These are phyloP conservation scores for Drosophila phalerata DNA, from an alignment of 2,888 invertebrate species.

Conservation along the genomic window DNA sequence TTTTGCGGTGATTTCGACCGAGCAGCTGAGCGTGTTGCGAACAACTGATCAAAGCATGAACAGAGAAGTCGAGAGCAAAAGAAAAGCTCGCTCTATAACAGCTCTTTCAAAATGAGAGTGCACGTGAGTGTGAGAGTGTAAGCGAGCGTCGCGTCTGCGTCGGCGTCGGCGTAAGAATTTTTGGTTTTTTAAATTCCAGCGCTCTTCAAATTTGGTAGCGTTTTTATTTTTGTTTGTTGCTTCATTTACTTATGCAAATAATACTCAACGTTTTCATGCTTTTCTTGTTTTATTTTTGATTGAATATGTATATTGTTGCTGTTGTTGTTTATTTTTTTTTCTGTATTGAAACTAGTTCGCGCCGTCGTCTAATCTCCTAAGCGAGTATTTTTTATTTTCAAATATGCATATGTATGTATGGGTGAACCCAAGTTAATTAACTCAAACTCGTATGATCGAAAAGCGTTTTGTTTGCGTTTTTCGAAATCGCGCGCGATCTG, in stretches of 20 bases:
- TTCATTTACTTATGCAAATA: constrained; percentile 75
- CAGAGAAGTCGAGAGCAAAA: constrained; percentile 41
- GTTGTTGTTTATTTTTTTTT: constrained; percentile 43
- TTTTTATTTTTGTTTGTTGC: constrained; percentile 54
- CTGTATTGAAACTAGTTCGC: constrained; percentile 66
- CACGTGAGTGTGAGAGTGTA: constrained; percentile 11
- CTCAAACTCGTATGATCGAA: constrained; percentile 36
- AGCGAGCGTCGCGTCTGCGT: constrained; percentile 11
- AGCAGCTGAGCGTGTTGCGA: constrained; percentile 74
- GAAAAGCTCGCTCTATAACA: constrained; percentile 52
- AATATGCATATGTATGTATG: constrained; percentile 14
- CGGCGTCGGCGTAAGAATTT: constrained; percentile 44
- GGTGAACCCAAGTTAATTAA: constrained; percentile 33
- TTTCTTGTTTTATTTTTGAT: constrained; percentile 30
- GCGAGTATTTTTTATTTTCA: constrained; percentile 54
- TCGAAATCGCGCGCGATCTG: constrained; percentile 19
- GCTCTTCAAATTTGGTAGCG: constrained; percentile 55
- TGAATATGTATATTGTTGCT: constrained; percentile 31
- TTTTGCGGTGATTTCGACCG: constrained; percentile 69
- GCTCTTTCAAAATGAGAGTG: constrained; percentile 4
- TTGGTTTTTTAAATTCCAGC: constrained; percentile 72
- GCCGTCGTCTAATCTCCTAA: constrained; percentile 15
- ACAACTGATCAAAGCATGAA: constrained; percentile 71
- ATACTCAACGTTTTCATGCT: constrained; percentile 23
- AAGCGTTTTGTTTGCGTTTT: constrained; percentile 31